A percentile compares a stretch with the other conserved stretches of the same genome.
Evolutionary conservation across 2,797 vertebrate species (phyloP).

Genomic region (Orientallactaga sibirica): DNA sequence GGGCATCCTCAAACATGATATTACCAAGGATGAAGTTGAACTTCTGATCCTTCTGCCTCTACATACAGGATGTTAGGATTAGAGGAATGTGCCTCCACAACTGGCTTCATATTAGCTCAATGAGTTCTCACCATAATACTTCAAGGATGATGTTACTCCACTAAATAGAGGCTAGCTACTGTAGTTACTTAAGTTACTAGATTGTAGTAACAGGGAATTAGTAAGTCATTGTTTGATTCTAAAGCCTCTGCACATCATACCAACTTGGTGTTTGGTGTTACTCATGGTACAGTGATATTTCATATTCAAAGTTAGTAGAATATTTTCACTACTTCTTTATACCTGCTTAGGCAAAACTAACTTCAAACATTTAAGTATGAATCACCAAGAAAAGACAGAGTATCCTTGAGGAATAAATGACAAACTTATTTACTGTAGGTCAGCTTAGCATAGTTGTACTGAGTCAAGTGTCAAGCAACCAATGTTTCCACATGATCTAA

Average conservation of each 20-base stretch:
- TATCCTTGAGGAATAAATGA: not conserved
- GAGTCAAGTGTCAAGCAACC: not conserved
- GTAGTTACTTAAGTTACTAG: not conserved
- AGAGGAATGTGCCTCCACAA: too few relatives aligned
- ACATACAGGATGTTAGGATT: too few relatives aligned
- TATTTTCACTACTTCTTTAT: not conserved
- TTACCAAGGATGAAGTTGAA: too few relatives aligned
- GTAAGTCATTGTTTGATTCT: not conserved
- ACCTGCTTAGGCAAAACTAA: not conserved
- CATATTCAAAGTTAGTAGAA: not conserved
- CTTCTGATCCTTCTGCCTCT: too few relatives aligned
- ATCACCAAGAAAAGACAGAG: not conserved
- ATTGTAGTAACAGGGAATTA: not conserved
- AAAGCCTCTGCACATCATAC: not conserved
- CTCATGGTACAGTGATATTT: not conserved
- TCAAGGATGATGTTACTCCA: not conserved
- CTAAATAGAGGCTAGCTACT: not conserved
- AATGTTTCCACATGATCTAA: not conserved
- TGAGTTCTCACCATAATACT: constrained; percentile 4
- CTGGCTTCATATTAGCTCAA: not conserved
- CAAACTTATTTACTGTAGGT: not conserved
- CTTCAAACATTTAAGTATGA: not conserved
- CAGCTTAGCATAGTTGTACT: not conserved
- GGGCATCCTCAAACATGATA: too few relatives aligned
- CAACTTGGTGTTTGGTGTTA: not conserved